Evolutionary conservation across 2,888 invertebrate genomes (phyloP), one percentile per base, ranked within the genome.

Genomic region (Melitaea athalia): DNA sequence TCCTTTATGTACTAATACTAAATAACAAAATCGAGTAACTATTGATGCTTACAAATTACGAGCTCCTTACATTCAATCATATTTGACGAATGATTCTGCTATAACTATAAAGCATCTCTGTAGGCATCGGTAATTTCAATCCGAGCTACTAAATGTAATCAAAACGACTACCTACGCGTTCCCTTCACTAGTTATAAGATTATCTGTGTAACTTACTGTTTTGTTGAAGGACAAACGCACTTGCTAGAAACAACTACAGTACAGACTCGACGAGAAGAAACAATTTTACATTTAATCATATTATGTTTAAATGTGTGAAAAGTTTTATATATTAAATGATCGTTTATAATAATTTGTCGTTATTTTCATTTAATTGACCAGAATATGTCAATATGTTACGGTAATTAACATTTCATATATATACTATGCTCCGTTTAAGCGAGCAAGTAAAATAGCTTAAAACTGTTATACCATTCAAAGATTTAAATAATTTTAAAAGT

Each of bases 141-240:
- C 68, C 68, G 55, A 59, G 66, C 64, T 59, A 64, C 60, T 64
- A 67, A 76, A 75, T 68, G 74, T 72, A 78, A 76, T 75, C 73
- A 72, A 73, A 74, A 65, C 74, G 69, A 57, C 57, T 57, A 68
- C 80, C 80, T 77, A 81, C 80, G 78, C 79, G 69, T 55, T 77
- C 80, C 80, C 78, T 79, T 80, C 80, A 80, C 79, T 76, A 59
- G 72, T 64, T 59, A 68, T 69, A 61, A 55, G 53, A 14, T 55
- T n/a, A 67, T 73, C 67, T 74, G 42, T 15, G 74, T 75, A 70
- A 75, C 72, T 74, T 75, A 76, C 73, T 72, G 75, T 71, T 47
- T 61, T 59, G 62, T 15, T 60, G 75, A 76, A 77, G 77, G 77
- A 77, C 77, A 72, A 62, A 66, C 72, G 67, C 69, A 68, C 73